Base-by-base conservation (phyloP, 2,888 invertebrate species). In the Dicranocentrus wangi region DNA sequence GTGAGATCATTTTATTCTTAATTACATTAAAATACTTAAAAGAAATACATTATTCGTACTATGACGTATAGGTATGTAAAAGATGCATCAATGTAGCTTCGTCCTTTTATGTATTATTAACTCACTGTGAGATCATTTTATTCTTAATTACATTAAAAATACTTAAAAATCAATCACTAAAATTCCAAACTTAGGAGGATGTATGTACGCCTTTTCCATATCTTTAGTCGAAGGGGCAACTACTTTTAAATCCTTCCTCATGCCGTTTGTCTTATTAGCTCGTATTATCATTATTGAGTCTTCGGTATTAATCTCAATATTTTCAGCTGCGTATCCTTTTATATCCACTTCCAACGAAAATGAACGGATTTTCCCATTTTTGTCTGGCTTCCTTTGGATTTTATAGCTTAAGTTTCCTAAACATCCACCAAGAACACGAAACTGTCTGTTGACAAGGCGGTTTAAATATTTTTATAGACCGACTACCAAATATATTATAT, bases 261-360 rank as follows among this genome's bases (percentile, higher is more conserved):
- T 43, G 10, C 76, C 81, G 39, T 76, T 81, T 23, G 76, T 70
- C 28, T 65, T 69, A 15, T 32, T 66, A 15, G 81, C 81, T 47
- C 27, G 63, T 1, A 81, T 42, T 10, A 55, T 25, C 81, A 81
- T 81, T 27, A 39, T 65, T 13, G 51, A 19, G 23, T 77, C 71
- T 19, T 71, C 76, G 0, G 81, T 71, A 13, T 58, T 32, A 8
- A 81, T 39, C 3, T 51, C 47, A 5, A 81, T 61, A 47, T 76
- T 77, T 53, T 81, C 81, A 1, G 77, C 39, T 27, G 60, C 71
- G 53, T 60, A 81, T 15, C 81, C 81, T 65, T 65, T 55, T 8
- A 81, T 77, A 32, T 81, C 77, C 13, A 81, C 72, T 32, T 69
- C 60, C 43, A 73, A 32, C 7, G 73, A 73, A 65, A 73, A 73